These are phyloP conservation scores for Achatina immaculata DNA, from an alignment of 1,140 invertebrate species.

Conservation along the genomic window DNA sequence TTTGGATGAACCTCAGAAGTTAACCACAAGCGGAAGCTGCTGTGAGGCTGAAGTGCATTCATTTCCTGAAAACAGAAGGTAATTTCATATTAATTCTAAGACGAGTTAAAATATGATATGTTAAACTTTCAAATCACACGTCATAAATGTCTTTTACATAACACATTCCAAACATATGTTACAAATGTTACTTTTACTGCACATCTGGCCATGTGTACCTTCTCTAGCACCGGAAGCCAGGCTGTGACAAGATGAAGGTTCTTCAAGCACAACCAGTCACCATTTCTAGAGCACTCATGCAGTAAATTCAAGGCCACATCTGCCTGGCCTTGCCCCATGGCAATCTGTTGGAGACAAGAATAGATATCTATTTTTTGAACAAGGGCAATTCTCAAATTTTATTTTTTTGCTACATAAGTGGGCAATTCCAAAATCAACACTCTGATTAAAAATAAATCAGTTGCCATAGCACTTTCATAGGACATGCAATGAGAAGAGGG, in stretches of 20 bases:
- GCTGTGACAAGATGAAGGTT: slow-evolving; percentile 89
- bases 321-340: slow-evolving; percentile 82
- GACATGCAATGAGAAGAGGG: too few relatives aligned
- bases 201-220: too few relatives aligned
- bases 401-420: too few relatives aligned
- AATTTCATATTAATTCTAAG: neutral
- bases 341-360: slow-evolving; percentile 74
- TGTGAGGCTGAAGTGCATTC: slow-evolving; percentile 75
- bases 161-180: too few relatives aligned
- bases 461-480: too few relatives aligned
- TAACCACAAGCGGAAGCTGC: slow-evolving; percentile 83
- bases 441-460: too few relatives aligned
- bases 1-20: slow-evolving; percentile 80
- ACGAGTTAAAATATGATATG: neutral
- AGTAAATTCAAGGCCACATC: slow-evolving; percentile 76
- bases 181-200: too few relatives aligned
- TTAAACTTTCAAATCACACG: too few relatives aligned
- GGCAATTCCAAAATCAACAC: too few relatives aligned
- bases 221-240: slow-evolving; percentile 83
- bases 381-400: too few relatives aligned
- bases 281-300: slow-evolving; percentile 74
- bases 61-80: slow-evolving; percentile 72
- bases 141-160: too few relatives aligned
- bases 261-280: slow-evolving; percentile 85
- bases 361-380: too few relatives aligned